These are phyloP conservation scores for Scyliorhinus canicula DNA, from an alignment of 2,797 vertebrate genomes.

Conservation along the genomic window DNA sequence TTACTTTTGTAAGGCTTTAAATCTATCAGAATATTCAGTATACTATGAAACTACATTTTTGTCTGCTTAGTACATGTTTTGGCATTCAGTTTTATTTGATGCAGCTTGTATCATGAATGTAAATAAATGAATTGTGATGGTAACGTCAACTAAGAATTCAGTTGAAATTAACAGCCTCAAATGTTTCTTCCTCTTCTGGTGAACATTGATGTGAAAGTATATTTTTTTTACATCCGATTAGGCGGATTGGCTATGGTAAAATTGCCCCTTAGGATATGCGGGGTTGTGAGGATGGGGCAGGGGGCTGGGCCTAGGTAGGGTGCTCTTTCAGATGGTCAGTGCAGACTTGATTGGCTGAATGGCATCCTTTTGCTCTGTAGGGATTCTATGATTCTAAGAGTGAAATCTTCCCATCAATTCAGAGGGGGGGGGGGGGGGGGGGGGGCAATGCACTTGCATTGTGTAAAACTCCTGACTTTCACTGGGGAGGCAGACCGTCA, in stretches of 20 bases:
- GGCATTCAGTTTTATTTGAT: neutral
- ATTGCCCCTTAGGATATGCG: no score
- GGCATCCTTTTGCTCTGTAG: no score
- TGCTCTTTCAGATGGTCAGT: no score
- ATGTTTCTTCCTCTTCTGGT: neutral
- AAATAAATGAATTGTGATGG: neutral
- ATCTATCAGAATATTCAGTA: neutral
- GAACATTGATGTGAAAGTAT: no score
- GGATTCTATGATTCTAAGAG: no score
- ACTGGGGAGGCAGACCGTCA: neutral
- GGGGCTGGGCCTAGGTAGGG: no score
- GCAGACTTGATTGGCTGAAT: no score
- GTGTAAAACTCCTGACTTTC: neutral
- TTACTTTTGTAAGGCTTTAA: neutral
- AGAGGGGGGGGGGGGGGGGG: neutral
- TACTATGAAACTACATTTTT: neutral
- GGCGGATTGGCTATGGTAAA: no score
- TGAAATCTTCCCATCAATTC: neutral
- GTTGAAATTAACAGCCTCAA: constrained; percentile 26
- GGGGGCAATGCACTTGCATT: neutral
- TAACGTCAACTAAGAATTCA: neutral
- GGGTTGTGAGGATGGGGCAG: no score
- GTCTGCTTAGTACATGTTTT: neutral
- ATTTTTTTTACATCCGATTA: no score
- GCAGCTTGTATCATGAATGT: neutral